A percentile compares a stretch with the other conserved stretches of the same genome.
phyloP scores from a whole-genome alignment of 2,113 vertebrate species.

The Oncorhynchus masou region DNA sequence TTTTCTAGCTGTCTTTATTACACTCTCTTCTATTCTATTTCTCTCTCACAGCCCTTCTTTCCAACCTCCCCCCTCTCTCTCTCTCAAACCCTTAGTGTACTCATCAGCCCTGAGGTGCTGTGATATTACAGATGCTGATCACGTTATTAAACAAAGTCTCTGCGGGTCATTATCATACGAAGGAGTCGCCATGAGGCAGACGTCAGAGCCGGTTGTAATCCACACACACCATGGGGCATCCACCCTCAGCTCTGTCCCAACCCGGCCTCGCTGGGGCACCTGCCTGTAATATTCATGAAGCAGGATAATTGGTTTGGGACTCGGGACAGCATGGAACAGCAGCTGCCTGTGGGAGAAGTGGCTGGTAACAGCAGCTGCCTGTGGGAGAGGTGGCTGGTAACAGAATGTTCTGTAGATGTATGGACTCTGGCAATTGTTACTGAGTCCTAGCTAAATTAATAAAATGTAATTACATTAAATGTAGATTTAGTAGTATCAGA shows the following conservation, averaged over 20 bases:
- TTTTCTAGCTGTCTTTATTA: too few relatives aligned
- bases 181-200: not conserved
- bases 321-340: not conserved
- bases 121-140: slow-evolving; percentile 9
- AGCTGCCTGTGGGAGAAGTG: not conserved
- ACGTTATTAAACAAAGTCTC: slow-evolving; percentile 7
- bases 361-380: not conserved
- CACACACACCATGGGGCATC: not conserved
- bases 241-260: not conserved
- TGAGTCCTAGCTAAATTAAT: too few relatives aligned
- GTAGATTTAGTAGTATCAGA: too few relatives aligned
- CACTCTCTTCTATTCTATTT: not conserved
- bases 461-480: too few relatives aligned
- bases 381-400: not conserved
- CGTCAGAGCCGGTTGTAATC: not conserved
- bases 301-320: slow-evolving; percentile 7
- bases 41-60: too few relatives aligned
- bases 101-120: not conserved
- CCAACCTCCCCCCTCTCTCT: not conserved
- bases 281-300: slow-evolving; percentile 1
- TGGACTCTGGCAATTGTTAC: not conserved
- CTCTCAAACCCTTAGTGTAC: not conserved
- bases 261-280: not conserved
- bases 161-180: not conserved
- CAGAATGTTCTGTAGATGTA: not conserved